Evolutionary conservation across 2,797 vertebrate genomes (phyloP).

Genomic region (Rallus crepitans): DNA sequence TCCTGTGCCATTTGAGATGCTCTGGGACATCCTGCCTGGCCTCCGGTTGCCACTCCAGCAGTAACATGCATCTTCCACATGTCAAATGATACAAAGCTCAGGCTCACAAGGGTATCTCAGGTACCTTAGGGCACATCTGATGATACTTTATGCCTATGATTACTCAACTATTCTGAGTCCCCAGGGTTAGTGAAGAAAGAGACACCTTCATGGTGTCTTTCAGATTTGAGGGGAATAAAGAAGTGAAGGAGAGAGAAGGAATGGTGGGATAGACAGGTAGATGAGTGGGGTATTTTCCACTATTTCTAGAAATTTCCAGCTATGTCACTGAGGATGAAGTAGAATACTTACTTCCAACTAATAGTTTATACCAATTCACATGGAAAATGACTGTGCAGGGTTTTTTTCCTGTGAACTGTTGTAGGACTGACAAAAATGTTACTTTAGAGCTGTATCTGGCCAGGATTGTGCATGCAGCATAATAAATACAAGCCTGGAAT

Average conservation of each 20-base stretch:
- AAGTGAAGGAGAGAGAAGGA: background rate
- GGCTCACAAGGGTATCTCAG: background rate
- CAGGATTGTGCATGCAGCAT: no score
- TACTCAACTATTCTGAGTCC: background rate
- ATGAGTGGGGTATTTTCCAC: background rate
- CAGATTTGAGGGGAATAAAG: background rate
- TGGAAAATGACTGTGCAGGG: background rate
- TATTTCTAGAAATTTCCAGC: background rate
- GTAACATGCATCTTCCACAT: rapidly evolving
- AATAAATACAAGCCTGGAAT: background rate
- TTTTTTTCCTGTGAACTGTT: background rate
- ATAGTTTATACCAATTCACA: background rate
- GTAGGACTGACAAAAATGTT: background rate
- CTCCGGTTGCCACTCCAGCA: background rate
- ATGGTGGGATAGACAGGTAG: background rate
- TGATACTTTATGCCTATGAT: background rate
- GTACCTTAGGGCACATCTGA: background rate
- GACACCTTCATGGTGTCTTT: background rate
- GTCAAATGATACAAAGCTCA: background rate
- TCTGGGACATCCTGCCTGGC: background rate
- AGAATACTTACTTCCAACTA: background rate
- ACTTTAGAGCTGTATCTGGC: background rate
- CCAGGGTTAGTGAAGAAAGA: background rate
- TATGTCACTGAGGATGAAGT: background rate
- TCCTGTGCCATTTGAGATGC: background rate